Evolutionary conservation across 2,797 vertebrate genomes (phyloP).

Genomic region (Tenualosa ilisha): DNA sequence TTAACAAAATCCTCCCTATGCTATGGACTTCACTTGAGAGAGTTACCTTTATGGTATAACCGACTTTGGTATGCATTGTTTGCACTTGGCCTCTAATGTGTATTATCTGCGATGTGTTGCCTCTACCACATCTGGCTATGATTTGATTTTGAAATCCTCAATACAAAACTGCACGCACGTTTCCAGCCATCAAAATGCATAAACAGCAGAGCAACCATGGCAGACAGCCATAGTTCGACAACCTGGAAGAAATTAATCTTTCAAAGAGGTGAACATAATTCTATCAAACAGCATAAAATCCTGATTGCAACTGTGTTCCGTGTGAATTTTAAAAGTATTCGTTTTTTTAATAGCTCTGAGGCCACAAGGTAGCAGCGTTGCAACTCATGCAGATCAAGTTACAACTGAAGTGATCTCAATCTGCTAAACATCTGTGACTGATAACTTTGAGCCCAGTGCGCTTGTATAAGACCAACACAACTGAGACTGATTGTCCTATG

Average conservation of each 20-base stretch:
- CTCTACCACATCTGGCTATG: neutral
- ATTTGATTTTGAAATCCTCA: neutral
- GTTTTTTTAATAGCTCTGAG: neutral
- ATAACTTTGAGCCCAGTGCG: neutral
- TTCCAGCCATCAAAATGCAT: neutral
- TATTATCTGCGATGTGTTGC: neutral
- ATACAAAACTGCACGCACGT: neutral
- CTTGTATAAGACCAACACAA: neutral
- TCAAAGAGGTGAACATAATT: neutral
- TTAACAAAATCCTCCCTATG: neutral
- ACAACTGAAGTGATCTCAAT: neutral
- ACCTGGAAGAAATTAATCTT: neutral
- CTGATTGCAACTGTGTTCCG: neutral
- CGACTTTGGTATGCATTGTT: neutral
- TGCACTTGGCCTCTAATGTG: neutral
- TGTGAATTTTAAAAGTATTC: neutral
- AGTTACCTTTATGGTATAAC: too few relatives aligned
- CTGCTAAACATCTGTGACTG: slow-evolving; percentile 16
- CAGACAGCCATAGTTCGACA: neutral
- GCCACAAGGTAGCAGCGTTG: neutral
- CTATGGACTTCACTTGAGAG: too few relatives aligned
- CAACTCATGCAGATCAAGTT: neutral
- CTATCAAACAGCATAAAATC: neutral
- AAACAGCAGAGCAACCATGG: neutral
- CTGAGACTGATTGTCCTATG: neutral